These are phyloP conservation scores for Thaleichthys pacificus DNA, from an alignment of 2,797 vertebrate genomes.

Conservation along the genomic window DNA sequence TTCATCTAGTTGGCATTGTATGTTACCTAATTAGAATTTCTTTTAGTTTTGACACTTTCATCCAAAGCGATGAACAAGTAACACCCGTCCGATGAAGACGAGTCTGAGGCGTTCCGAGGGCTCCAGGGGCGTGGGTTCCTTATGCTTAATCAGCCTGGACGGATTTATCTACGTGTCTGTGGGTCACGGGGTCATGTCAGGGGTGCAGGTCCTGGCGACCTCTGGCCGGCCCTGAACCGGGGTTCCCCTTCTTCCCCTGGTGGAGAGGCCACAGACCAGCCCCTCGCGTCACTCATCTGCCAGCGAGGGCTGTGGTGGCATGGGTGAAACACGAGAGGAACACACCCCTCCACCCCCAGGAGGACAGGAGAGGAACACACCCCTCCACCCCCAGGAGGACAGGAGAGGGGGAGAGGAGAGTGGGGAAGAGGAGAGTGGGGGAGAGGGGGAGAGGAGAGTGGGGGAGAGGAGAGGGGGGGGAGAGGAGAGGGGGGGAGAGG, in stretches of 20 bases:
- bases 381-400: too few relatives aligned
- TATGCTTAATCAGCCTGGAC: slow-evolving; percentile 46
- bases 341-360: slow-evolving; percentile 1
- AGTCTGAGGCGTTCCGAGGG: too few relatives aligned
- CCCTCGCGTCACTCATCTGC: slow-evolving; percentile 66
- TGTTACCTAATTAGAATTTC: too few relatives aligned
- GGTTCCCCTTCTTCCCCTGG: slow-evolving; percentile 55
- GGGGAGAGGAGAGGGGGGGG: too few relatives aligned
- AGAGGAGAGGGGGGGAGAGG: too few relatives aligned
- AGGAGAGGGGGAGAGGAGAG: neutral
- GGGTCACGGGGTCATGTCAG: slow-evolving; percentile 53
- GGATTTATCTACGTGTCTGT: slow-evolving; percentile 53
- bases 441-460: too few relatives aligned
- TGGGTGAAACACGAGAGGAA: slow-evolving; percentile 43
- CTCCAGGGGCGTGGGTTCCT: slow-evolving; percentile 42
- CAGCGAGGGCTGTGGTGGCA: slow-evolving; percentile 24
- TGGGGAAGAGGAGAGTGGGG: too few relatives aligned
- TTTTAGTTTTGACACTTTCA: too few relatives aligned
- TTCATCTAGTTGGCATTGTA: too few relatives aligned
- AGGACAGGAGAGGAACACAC: slow-evolving; percentile 8
- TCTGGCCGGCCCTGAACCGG: slow-evolving; percentile 32
- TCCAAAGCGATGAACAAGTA: neutral
- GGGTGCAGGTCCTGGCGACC: slow-evolving; percentile 59
- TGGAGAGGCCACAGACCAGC: slow-evolving; percentile 57
- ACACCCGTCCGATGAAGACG: too few relatives aligned